Evolutionary conservation across 1,140 invertebrate species (phyloP), one percentile per base, ranked within the genome.

Genomic region (Saxidomus purpurata): DNA sequence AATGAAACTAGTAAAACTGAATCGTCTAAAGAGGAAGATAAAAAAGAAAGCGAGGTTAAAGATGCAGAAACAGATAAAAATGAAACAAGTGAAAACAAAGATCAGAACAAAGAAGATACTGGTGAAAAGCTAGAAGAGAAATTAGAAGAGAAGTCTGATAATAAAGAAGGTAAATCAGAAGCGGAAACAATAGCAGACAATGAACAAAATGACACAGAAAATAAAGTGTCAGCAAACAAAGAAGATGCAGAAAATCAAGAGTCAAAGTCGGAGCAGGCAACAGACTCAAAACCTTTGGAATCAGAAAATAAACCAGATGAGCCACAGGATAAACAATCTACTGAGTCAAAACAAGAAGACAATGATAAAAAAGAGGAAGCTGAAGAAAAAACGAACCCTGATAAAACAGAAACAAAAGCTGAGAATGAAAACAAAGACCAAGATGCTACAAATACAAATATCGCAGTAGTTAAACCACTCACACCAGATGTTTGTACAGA

Each of bases 121-220:
- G 34, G 38, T 38, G n/a, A 71, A 13, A 71, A 15, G n/a, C 6
- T 13, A 11, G 22, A 17, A 22, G 69, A 43, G 4, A 74, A 40
- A 47, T 43, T 13, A 52, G 74, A 49, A 47, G 74, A 77, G 8
- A 52, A 77, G 22, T 52, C 76, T 31, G 47, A 47, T 59, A 49
- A 31, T 79, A 49, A 59, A 79, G 28, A 4, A 36, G 47, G 49
- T 22, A 59, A 79, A 79, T 28, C 8, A 63, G 43, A 19, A 36
- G 15, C 25, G n/a, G 52, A 52, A 79, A 38, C 47, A 79, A 79
- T 59, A 55, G 76, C 15, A 22, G 71, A 76, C 19, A 43, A 8
- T 76, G 69, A 63, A 55, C 81, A 69, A 40, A 71, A 36, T n/a
- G 31, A 74, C 28, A 63, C 40, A 8, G 90, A 49, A 88, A 59